phyloP scores from a whole-genome alignment of 2,888 invertebrate genomes.

The Aphodius sticticus region DNA sequence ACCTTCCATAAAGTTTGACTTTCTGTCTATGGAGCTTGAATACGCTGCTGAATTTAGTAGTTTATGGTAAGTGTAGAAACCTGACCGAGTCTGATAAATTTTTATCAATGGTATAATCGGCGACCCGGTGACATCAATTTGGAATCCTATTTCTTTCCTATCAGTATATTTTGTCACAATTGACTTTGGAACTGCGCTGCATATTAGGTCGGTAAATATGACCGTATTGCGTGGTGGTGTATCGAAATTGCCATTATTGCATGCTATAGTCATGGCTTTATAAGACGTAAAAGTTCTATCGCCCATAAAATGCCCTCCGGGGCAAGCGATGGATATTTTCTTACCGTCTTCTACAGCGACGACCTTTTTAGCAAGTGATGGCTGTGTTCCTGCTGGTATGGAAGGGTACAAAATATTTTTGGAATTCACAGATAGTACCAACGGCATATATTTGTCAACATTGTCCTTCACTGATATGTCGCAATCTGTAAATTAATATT shows the following conservation, averaged over 20 bases:
- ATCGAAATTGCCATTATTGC: neutral
- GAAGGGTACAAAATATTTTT: too few species aligned
- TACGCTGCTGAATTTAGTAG: neutral
- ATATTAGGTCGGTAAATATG: neutral
- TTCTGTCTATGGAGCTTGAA: neutral
- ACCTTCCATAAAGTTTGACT: neutral
- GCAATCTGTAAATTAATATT: too few species aligned
- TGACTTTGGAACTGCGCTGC: neutral
- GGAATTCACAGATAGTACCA: too few species aligned
- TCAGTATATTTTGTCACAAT: neutral
- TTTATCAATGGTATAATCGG: neutral
- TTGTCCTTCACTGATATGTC: too few species aligned
- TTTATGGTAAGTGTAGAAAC: neutral
- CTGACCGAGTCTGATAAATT: neutral
- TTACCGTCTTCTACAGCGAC: too few species aligned
- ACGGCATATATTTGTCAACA: too few species aligned
- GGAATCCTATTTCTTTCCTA: neutral
- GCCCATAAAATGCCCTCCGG: too few species aligned
- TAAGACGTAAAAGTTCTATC: too few species aligned
- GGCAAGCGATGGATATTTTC: too few species aligned
- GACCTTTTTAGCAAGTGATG: too few species aligned
- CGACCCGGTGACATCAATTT: neutral
- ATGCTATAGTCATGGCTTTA: neutral
- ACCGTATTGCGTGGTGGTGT: neutral
- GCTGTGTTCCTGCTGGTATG: too few species aligned